phyloP scores from a whole-genome alignment of 2,797 vertebrate species.

The Dromococcyx pavoninus region DNA sequence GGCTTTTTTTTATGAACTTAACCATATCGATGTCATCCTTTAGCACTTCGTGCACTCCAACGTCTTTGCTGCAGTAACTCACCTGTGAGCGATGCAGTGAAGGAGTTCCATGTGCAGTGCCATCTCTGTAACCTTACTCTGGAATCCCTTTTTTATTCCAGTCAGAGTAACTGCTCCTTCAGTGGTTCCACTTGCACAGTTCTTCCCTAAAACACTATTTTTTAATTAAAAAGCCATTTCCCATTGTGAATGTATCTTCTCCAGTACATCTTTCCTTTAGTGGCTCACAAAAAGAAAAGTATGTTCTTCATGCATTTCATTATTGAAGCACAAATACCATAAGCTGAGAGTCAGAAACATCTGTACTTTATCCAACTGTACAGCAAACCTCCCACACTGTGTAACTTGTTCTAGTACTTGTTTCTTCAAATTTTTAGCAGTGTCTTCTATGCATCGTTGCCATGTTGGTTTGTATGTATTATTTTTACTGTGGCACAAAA shows the following conservation, averaged over 20 bases:
- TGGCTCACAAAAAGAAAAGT: background rate
- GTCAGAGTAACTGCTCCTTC: background rate
- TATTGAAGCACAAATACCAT: background rate
- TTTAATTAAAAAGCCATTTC: background rate
- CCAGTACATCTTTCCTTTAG: background rate
- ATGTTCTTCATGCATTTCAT: background rate
- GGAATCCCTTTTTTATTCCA: background rate
- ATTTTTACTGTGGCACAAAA: background rate
- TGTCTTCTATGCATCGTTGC: background rate
- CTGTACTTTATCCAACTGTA: background rate
- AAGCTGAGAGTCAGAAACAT: background rate
- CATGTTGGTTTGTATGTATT: background rate
- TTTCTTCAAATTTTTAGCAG: background rate
- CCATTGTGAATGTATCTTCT: background rate
- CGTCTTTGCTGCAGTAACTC: background rate
- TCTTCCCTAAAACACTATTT: background rate
- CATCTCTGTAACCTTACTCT: background rate
- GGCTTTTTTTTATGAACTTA: background rate
- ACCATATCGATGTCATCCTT: accelerated
- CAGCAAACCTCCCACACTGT: background rate
- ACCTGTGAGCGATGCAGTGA: background rate
- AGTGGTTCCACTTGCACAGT: background rate
- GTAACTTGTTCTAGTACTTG: background rate
- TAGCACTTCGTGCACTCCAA: background rate
- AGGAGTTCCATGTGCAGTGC: background rate